Conservation (phyloP, 2,888 invertebrate species). For the Enchytraeus crypticus region DNA sequence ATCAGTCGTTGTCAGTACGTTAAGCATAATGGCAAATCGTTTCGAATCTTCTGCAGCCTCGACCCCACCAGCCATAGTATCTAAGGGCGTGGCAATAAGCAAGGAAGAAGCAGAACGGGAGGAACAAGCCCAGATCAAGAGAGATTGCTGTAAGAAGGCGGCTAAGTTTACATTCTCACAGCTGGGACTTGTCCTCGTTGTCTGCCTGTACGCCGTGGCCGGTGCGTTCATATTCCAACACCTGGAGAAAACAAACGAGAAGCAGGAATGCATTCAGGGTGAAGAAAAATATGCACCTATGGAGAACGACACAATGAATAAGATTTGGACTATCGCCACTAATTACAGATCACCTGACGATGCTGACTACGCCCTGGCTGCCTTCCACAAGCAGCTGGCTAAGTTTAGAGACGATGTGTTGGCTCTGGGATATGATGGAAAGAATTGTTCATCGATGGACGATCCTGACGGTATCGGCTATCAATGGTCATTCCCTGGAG, state of each 20-base stretch:
- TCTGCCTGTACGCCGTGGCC: constrained; percentile 34
- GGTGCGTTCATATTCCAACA: constrained; percentile 48
- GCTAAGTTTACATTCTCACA: constrained; percentile 47
- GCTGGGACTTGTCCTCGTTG: constrained; percentile 38
- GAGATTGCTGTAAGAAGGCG: constrained; percentile 36
- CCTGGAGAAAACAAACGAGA: constrained; percentile 46
- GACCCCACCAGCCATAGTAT: no score
- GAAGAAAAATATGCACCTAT: constrained; percentile 34
- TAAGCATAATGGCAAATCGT: no score
- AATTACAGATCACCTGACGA: constrained; percentile 20
- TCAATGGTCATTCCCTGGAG: constrained; percentile 45
- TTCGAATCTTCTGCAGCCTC: no score
- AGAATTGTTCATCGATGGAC: constrained; percentile 39
- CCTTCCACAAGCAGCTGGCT: constrained; percentile 14
- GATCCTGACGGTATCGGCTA: constrained; percentile 36
- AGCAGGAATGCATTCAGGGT: constrained; percentile 40
- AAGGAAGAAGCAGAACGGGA: background rate
- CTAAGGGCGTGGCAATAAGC: no score
- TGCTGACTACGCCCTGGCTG: constrained; percentile 6
- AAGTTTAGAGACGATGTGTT: constrained; percentile 41
- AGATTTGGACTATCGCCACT: constrained; percentile 20
- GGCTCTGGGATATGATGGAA: constrained; percentile 42
- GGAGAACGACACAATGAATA: constrained; percentile 32
- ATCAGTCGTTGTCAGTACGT: no score
- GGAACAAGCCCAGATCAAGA: constrained; percentile 1